These are phyloP conservation scores for Miltochrista miniata DNA, from an alignment of 2,888 invertebrate genomes.

Conservation along the genomic window DNA sequence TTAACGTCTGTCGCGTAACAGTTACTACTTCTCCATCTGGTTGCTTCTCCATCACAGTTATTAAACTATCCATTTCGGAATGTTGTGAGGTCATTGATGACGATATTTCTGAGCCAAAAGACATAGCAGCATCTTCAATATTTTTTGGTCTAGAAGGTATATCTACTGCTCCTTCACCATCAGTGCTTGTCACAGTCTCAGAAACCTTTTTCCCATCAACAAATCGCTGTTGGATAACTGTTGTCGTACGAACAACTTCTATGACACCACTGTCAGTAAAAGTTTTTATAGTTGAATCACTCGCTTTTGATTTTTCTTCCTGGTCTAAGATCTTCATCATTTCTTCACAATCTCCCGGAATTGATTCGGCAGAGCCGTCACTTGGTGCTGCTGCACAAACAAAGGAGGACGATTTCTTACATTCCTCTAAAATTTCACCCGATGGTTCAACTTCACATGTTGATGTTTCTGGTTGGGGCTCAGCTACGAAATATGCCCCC, in stretches of 20 bases:
- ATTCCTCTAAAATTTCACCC: constrained; percentile 66
- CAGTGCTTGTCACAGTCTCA: constrained; percentile 69
- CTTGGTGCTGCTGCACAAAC: constrained; percentile 76
- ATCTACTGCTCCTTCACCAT: constrained; percentile 74
- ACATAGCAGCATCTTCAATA: constrained; percentile 69
- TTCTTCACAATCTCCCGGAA: constrained; percentile 84
- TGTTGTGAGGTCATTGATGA: constrained; percentile 79
- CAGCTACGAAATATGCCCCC: constrained; percentile 77
- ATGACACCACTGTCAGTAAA: constrained; percentile 65
- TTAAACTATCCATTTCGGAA: constrained; percentile 77
- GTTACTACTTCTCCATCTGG: constrained; percentile 77
- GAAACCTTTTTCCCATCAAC: constrained; percentile 79
- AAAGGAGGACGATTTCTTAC: constrained; percentile 69
- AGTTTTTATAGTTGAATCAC: constrained; percentile 50
- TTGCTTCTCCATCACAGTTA: constrained; percentile 74
- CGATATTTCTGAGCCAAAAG: constrained; percentile 79
- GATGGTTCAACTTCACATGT: constrained; percentile 38
- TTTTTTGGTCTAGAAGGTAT: constrained; percentile 66
- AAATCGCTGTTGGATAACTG: constrained; percentile 74
- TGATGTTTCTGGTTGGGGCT: constrained; percentile 56
- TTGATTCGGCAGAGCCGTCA: constrained; percentile 77
- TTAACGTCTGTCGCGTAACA: constrained; percentile 63
- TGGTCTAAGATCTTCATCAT: constrained; percentile 83
- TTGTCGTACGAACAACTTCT: constrained; percentile 74
- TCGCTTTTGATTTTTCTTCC: constrained; percentile 72